Percentiles rank a stretch among this genome's conserved stretches.
These are phyloP conservation scores for sheep (Ovis aries) DNA, from an alignment of 2,113 vertebrate genomes.

Conservation along the genomic window DNA sequence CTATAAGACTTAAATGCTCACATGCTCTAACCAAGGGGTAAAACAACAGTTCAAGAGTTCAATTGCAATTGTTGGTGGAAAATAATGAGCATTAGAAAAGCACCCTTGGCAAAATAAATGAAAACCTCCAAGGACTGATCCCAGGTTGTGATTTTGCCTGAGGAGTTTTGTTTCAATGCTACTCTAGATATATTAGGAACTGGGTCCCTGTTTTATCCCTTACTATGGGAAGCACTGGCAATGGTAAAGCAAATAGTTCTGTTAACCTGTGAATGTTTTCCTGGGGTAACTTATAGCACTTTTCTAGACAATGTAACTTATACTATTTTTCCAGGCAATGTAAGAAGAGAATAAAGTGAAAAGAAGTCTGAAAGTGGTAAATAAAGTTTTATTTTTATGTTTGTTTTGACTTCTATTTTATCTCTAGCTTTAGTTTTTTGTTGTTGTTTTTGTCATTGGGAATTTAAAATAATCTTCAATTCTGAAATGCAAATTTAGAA, in stretches of 20 bases:
- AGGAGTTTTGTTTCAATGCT: not conserved
- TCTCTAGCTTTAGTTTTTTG: not conserved
- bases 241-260: not conserved
- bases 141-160: not conserved
- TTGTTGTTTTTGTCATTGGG: not conserved
- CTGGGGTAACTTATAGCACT: not conserved
- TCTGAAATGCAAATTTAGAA: not conserved
- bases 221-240: not conserved
- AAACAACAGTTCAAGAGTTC: not conserved
- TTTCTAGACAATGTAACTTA: not conserved
- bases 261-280: not conserved
- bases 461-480: not conserved
- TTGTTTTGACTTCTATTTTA: not conserved
- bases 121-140: not conserved
- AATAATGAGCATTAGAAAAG: conserved; percentile 25
- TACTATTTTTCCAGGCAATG: not conserved
- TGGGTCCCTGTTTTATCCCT: not conserved
- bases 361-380: not conserved
- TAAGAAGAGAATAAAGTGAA: not conserved
- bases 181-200: not conserved
- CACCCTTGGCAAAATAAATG: conserved; percentile 11
- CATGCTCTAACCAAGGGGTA: not conserved
- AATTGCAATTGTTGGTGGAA: not conserved
- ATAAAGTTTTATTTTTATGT: not conserved
- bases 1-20: not conserved